Conservation (phyloP, 2,113 vertebrate genomes). For the Hylia prasina region DNA sequence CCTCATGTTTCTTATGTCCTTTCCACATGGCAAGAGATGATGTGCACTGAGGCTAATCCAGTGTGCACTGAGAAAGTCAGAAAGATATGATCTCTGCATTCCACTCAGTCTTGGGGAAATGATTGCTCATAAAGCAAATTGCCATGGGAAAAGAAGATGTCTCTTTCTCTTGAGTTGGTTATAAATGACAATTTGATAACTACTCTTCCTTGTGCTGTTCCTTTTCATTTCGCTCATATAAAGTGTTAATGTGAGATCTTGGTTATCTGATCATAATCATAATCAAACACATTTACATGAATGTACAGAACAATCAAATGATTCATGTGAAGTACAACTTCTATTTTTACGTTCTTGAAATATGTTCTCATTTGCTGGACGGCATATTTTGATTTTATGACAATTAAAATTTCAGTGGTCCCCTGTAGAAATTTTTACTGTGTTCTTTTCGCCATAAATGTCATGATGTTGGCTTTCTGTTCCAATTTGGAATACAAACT, state of each 20-base stretch:
- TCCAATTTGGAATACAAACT: background rate
- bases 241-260: background rate
- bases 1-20: slow-evolving; percentile 42
- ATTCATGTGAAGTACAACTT: background rate
- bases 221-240: background rate
- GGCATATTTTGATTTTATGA: background rate
- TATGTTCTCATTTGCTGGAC: background rate
- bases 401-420: slow-evolving; percentile 25
- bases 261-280: background rate
- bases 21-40: slow-evolving; percentile 54
- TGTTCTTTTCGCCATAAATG: slow-evolving; percentile 10
- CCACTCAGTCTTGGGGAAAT: background rate
- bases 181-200: background rate
- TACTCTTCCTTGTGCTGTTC: background rate
- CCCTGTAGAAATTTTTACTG: background rate
- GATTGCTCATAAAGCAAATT: slow-evolving; percentile 2
- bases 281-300: background rate
- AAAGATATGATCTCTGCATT: slow-evolving; percentile 1
- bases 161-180: background rate
- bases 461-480: background rate
- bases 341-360: slow-evolving; percentile 1
- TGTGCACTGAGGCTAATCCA: background rate
- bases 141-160: background rate
- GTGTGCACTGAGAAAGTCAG: slow-evolving; percentile 16
- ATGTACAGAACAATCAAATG: background rate